Evolutionary conservation across 30 jellyfish, hydroid and myxozoan genomes (phyloP).

Genomic region (Turritopsis dohrnii): DNA sequence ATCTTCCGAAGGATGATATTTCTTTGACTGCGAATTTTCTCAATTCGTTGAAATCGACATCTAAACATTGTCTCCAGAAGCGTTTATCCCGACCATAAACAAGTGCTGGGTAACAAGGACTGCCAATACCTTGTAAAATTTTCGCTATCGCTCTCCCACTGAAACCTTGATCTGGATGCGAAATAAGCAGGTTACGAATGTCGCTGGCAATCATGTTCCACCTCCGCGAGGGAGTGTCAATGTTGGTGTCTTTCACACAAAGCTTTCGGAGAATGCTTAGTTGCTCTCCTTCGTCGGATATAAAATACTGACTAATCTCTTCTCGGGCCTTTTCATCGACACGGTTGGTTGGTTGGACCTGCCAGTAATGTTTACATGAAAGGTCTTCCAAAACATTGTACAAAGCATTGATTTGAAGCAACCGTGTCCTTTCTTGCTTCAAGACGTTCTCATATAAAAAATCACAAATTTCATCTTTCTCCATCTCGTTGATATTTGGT

Average conservation of each 20-base stretch:
- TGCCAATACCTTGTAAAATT: constrained; percentile 89
- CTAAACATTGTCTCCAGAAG: constrained; percentile 85
- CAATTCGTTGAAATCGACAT: constrained; percentile 73
- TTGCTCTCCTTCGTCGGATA: constrained; percentile 41
- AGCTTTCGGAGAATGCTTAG: constrained; percentile 24
- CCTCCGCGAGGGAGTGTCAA: constrained; percentile 50
- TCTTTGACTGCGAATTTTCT: constrained; percentile 47
- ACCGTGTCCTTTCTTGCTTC: constrained; percentile 57
- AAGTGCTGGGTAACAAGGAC: constrained; percentile 89
- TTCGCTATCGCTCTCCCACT: constrained; percentile 81
- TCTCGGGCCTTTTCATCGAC: constrained; percentile 56
- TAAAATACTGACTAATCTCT: constrained; percentile 44
- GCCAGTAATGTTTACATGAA: constrained; percentile 31
- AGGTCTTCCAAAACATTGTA: constrained; percentile 37
- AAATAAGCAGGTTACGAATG: constrained; percentile 46
- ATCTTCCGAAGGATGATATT: constrained; percentile 14
- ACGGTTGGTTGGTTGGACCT: constrained; percentile 18
- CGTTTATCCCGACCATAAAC: constrained; percentile 82
- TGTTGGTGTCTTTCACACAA: constrained; percentile 25
- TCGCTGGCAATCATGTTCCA: constrained; percentile 78
- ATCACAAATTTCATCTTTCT: constrained; percentile 54
- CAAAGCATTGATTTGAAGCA: constrained; percentile 73
- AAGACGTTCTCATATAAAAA: constrained; percentile 38
- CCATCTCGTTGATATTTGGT: constrained; percentile 52
- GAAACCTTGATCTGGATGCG: constrained; percentile 72